Evolutionary conservation across 2,797 vertebrate genomes (phyloP).

Genomic region (Notolabrus celidotus): DNA sequence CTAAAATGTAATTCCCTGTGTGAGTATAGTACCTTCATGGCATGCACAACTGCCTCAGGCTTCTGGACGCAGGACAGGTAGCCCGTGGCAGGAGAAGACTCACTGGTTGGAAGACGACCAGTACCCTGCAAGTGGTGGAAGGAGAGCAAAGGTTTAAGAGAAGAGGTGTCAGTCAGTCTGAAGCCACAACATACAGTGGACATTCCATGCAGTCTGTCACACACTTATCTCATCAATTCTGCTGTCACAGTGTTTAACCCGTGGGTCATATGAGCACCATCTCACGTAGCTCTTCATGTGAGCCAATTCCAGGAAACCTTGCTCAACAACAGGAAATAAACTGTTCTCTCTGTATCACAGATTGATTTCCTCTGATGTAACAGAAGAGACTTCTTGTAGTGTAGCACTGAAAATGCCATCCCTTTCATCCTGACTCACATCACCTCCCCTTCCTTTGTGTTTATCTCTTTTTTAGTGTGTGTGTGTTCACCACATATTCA

Average conservation of each 20-base stretch:
- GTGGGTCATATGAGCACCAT: background rate
- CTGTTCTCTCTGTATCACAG: slow-evolving; percentile 5
- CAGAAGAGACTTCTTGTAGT: slow-evolving; percentile 17
- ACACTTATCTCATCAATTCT: background rate
- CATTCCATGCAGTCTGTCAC: slow-evolving; percentile 11
- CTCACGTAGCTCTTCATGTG: slow-evolving; percentile 17
- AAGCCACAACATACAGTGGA: slow-evolving; percentile 9
- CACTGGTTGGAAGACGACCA: slow-evolving; percentile 86
- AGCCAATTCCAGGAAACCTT: background rate
- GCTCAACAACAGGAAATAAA: background rate
- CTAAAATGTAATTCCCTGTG: no score
- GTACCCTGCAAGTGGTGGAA: slow-evolving; percentile 84
- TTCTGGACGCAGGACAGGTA: slow-evolving; percentile 93
- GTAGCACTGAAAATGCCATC: slow-evolving; percentile 50
- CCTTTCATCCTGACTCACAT: slow-evolving; percentile 52
- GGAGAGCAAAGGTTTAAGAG: background rate
- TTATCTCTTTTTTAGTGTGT: slow-evolving; percentile 8
- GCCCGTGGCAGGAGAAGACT: slow-evolving; percentile 88
- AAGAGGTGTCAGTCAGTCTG: background rate
- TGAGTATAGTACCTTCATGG: slow-evolving; percentile 91
- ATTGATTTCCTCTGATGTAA: slow-evolving; percentile 15
- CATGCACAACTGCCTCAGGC: slow-evolving; percentile 96
- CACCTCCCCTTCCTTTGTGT: slow-evolving; percentile 29
- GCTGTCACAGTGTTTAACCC: slow-evolving; percentile 11
- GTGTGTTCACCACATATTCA: slow-evolving; percentile 13